These are phyloP conservation scores for Drosophila pallidifrons DNA, from an alignment of 1,140 invertebrate genomes.

Conservation along the genomic window DNA sequence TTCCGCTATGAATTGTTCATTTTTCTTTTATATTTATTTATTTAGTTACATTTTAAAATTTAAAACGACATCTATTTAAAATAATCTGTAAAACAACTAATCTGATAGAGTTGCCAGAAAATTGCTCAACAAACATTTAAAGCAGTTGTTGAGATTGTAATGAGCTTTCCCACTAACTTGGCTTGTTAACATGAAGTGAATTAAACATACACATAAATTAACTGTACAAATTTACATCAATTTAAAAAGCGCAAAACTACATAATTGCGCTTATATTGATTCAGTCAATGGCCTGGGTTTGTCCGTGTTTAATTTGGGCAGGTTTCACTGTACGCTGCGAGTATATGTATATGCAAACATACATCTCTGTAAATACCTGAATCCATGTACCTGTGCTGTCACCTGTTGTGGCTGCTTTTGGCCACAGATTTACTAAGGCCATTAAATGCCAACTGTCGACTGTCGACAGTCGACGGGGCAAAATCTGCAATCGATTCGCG, in stretches of 20 bases:
- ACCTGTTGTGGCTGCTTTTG: conserved; percentile 23
- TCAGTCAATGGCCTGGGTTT: conserved; percentile 4
- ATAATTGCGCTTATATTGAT: conserved; percentile 7
- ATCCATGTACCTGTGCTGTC: conserved; percentile 20
- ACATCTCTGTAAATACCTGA: conserved; percentile 28
- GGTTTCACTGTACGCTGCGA: background rate
- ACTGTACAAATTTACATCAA: background rate
- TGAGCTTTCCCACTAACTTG: background rate
- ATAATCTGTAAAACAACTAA: no score
- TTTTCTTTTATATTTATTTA: no score
- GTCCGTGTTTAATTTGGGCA: conserved; percentile 6
- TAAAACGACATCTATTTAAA: no score
- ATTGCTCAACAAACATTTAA: no score
- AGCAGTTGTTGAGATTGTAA: background rate
- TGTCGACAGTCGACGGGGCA: conserved; percentile 27
- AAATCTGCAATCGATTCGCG: conserved; percentile 35
- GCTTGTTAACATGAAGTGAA: background rate
- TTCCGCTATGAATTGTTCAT: no score
- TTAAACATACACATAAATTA: conserved; percentile 1
- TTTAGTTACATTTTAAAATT: no score
- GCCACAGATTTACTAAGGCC: conserved; percentile 48
- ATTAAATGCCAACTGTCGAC: conserved; percentile 57
- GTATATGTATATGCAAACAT: background rate
- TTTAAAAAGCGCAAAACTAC: background rate
- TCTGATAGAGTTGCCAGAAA: no score